Evolutionary conservation across 2,113 vertebrate genomes (phyloP), one percentile per base, ranked within the genome.

Genomic region (Girardinichthys multiradiatus): DNA sequence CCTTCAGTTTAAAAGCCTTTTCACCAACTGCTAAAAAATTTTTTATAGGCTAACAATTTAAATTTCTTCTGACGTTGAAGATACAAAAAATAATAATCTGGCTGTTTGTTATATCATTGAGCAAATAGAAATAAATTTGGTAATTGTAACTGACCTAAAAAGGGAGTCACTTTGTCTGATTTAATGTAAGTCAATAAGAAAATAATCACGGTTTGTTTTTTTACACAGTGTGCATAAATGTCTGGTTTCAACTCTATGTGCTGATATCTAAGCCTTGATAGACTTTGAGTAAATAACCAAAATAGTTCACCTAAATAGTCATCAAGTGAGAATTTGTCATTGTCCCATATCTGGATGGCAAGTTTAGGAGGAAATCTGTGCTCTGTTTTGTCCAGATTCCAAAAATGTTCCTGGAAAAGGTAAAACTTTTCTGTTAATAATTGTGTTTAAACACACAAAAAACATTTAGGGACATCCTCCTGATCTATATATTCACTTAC

Each of bases 311-410:
- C 98, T 42, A 99, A 91, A 72, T 99, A 98, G 88, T 99, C 98
- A 90, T 99, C 98, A 92, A 99, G 90, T 33, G 98, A 97, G 92
- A 99, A 99, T 87, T 99, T 99, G 92, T 99, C 98, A 87, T 99
- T 99, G 92, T 99, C 98, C 98, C 98, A 99, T 88, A 99, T 97
- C 85, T 99, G 98, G 90, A 99, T 87, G 54, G 95, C 93, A 68
- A 99, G 79, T 89, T 95, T 97, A 13, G 98, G 98, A 60, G 98
- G 98, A 65, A 95, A 94, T 87, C 96, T 95, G 72, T 96, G 97
- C 91, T 99, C 98, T 4, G 97, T 98, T 91, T 97, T 97, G 94
- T 99, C 97, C 83, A 97, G 94, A 89, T 96, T 99, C 98, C 98
- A 99, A 82, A 99, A 98, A 85, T 99, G 95, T 72, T 99, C 97